Evolutionary conservation across 2,888 invertebrate genomes (phyloP), one percentile per base, ranked within the genome.

Genomic region (Onthophagus sagittarius): DNA sequence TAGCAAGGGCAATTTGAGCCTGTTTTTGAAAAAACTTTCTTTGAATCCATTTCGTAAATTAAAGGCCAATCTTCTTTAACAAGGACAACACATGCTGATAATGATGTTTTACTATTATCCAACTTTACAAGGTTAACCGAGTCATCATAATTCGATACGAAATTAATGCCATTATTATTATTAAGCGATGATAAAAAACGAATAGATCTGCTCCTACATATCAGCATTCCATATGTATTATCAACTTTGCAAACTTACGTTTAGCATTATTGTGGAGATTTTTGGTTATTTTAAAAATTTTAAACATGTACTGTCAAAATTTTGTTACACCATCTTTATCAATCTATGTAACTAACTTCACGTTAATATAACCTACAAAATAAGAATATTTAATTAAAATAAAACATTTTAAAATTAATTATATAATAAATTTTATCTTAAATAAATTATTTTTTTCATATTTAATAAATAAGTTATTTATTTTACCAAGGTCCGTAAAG

Each of bases 131-230:
- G 67, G 67, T 67, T 67, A 67, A 32, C n/a, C 15, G 6, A 67
- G 23, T 67, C 67, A 67, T 67, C 32, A 15, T 6, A 67, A 32
- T 23, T 67, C 4, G 67, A 67, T 31, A 32, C 67, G n/a, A 67
- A 31, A 67, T 67, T 31, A 53, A 9, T 53, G 11, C 39, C 11
- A 53, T 53, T 53, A 53, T 4, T 53, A 53, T 9, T 53, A 67
- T 67, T 32, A 7, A 67, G 31, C 6, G 67, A 67, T 23, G 67
- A 67, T 67, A 67, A 67, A 31, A 67, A 67, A 15, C 67, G 67
- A 23, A n/a, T 23, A 23, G 67, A 67, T 31, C 67, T 67, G 15
- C 31, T 67, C 7, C 67, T 67, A 67, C 67, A 67, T 67, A 67
- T 23, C 31, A 67, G 67, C 67, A 67, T 67, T 67, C 67, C 67